Percentiles rank a stretch among this genome's conserved stretches.
These are phyloP conservation scores for Littorina saxatilis DNA, from an alignment of 1,140 invertebrate genomes.

Conservation along the genomic window DNA sequence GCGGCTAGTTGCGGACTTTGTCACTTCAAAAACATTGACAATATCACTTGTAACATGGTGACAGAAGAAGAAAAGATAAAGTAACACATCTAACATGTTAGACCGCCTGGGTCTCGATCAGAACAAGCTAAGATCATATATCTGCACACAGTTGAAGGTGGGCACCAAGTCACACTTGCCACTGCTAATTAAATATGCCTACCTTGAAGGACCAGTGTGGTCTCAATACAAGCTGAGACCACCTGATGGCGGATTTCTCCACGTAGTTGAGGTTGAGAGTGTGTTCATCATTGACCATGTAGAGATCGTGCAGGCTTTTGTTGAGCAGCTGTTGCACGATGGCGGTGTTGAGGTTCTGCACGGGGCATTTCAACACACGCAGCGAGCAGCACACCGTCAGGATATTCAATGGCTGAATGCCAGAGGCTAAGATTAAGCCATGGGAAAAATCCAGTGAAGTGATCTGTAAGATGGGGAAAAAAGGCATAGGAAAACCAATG, in stretches of 20 bases:
- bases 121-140: too few relatives aligned
- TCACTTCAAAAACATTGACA: too few relatives aligned
- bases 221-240: background rate
- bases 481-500: too few relatives aligned
- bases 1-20: too few relatives aligned
- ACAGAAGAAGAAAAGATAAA: too few relatives aligned
- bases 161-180: too few relatives aligned
- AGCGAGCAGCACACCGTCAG: background rate
- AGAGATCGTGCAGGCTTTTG: slow-evolving; percentile 26
- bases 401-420: slow-evolving; percentile 1
- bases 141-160: too few relatives aligned
- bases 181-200: too few relatives aligned
- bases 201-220: slow-evolving; percentile 13
- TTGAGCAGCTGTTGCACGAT: slow-evolving; percentile 25
- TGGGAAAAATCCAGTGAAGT: slow-evolving; percentile 25
- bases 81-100: too few relatives aligned
- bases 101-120: too few relatives aligned
- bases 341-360: slow-evolving; percentile 20
- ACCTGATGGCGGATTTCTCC: slow-evolving; percentile 19
- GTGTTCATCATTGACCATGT: slow-evolving; percentile 27
- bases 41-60: too few relatives aligned
- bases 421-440: slow-evolving; percentile 18
- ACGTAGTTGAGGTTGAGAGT: slow-evolving; percentile 21
- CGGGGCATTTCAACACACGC: slow-evolving; percentile 20
- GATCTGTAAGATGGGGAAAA: background rate